phyloP scores from a whole-genome alignment of 2,113 vertebrate species.

The Colistium nudipinnis region DNA sequence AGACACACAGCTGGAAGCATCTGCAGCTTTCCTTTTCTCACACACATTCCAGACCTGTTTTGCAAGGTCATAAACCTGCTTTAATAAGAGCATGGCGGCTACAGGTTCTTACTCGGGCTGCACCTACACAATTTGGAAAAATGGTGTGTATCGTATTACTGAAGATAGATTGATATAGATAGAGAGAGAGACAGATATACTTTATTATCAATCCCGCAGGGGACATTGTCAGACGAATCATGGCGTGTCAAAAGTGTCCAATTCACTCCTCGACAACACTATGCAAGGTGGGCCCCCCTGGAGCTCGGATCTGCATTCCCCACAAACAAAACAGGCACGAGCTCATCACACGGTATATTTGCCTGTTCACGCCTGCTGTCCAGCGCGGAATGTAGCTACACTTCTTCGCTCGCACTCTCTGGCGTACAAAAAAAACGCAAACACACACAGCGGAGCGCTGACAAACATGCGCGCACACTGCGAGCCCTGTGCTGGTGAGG shows the following conservation, averaged over 20 bases:
- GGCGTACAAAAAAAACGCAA: neutral
- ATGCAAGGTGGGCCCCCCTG: constrained; percentile 29
- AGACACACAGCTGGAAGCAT: constrained; percentile 17
- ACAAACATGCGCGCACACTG: constrained; percentile 1
- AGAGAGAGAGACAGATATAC: neutral
- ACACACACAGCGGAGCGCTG: neutral
- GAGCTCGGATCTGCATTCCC: constrained; percentile 30
- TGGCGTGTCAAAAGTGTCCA: constrained; percentile 1
- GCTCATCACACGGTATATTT: constrained; percentile 37
- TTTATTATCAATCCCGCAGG: too few relatives aligned
- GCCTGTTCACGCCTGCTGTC: constrained; percentile 50
- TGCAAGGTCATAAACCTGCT: constrained; percentile 60
- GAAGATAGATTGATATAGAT: neutral
- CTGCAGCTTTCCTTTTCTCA: constrained; percentile 31
- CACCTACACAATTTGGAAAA: too few relatives aligned
- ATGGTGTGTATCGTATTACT: constrained; percentile 25
- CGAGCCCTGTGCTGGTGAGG: constrained; percentile 14
- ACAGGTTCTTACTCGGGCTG: constrained; percentile 51
- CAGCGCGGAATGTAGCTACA: constrained; percentile 45
- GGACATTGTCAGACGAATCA: neutral
- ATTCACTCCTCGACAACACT: neutral
- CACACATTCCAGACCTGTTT: constrained; percentile 62
- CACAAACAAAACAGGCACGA: constrained; percentile 18
- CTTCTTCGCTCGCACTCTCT: neutral
- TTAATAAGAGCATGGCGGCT: constrained; percentile 35